These are phyloP conservation scores for Phocides pigmalion DNA, from an alignment of 1,140 invertebrate species.

Conservation along the genomic window DNA sequence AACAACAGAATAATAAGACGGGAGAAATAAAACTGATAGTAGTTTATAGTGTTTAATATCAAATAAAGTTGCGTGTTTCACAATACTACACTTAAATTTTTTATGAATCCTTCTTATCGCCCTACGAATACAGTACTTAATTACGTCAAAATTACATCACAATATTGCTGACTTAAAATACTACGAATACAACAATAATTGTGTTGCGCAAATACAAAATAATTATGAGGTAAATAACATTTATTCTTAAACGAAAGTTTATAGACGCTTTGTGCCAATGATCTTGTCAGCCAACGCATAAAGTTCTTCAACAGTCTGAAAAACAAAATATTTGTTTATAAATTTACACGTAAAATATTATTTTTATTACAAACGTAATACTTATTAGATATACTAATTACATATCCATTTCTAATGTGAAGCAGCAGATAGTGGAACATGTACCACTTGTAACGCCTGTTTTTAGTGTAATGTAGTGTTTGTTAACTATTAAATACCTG, in stretches of 20 bases:
- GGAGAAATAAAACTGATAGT: background rate
- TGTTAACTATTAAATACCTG: no score
- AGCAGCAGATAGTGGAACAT: no score
- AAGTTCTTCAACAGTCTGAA: constrained; percentile 87
- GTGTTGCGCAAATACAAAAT: constrained; percentile 2
- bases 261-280: constrained; percentile 80
- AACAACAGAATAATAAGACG: no score
- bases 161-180: background rate
- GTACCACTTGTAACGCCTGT: no score
- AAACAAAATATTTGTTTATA: constrained; percentile 39
- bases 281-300: constrained; percentile 87
- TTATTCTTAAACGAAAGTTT: constrained; percentile 36
- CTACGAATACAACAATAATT: constrained; percentile 16
- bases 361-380: no score
- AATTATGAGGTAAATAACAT: constrained; percentile 18
- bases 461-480: no score
- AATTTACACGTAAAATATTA: no score
- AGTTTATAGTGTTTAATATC: background rate
- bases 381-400: no score
- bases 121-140: no score
- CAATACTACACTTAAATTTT: constrained; percentile 1
- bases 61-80: background rate
- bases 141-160: constrained; percentile 7
- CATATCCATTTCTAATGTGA: no score
- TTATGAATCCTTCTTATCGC: constrained; percentile 2